These are phyloP conservation scores for Meloidogyne exigua DNA, from an alignment of 1,140 invertebrate species.

Conservation along the genomic window DNA sequence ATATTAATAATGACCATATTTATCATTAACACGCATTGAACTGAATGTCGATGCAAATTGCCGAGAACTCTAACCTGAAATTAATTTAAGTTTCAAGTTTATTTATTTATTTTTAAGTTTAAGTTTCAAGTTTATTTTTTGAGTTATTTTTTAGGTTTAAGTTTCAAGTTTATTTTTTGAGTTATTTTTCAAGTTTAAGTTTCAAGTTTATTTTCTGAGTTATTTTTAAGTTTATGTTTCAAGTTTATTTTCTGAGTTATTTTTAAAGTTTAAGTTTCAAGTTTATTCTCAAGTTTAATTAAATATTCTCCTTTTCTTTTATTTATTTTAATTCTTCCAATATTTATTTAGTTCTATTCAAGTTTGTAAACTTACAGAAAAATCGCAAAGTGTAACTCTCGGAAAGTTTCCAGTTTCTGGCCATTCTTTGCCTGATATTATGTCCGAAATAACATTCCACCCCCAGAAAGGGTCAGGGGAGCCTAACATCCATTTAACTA, in stretches of 20 bases:
- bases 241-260: not conserved
- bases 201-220: no score
- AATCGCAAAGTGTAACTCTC: slow-evolving; percentile 61
- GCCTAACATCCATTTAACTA: slow-evolving; percentile 59
- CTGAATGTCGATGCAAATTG: slow-evolving; percentile 65
- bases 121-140: no score
- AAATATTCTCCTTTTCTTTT: not conserved
- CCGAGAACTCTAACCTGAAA: slow-evolving; percentile 49
- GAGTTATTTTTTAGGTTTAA: no score
- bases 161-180: not conserved
- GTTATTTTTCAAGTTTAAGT: not conserved
- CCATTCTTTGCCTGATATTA: slow-evolving; percentile 57
- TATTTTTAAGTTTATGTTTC: no score
- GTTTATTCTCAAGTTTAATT: not conserved
- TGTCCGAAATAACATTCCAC: slow-evolving; percentile 48
- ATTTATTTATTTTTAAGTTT: not conserved
- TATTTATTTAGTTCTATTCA: not conserved
- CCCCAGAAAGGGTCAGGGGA: slow-evolving; percentile 55
- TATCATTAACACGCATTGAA: slow-evolving; percentile 65
- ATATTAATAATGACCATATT: slow-evolving; percentile 53
- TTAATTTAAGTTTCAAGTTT: not conserved
- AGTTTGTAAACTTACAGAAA: slow-evolving; percentile 40
- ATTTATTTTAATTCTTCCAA: not conserved
- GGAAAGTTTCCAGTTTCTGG: slow-evolving; percentile 62
- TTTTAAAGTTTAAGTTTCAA: slow-evolving; percentile 1